A percentile compares a stretch with the other conserved stretches of the same genome.
Evolutionary conservation across 1,140 invertebrate species (phyloP).

Genomic region (Zaprionus tsacasi): DNA sequence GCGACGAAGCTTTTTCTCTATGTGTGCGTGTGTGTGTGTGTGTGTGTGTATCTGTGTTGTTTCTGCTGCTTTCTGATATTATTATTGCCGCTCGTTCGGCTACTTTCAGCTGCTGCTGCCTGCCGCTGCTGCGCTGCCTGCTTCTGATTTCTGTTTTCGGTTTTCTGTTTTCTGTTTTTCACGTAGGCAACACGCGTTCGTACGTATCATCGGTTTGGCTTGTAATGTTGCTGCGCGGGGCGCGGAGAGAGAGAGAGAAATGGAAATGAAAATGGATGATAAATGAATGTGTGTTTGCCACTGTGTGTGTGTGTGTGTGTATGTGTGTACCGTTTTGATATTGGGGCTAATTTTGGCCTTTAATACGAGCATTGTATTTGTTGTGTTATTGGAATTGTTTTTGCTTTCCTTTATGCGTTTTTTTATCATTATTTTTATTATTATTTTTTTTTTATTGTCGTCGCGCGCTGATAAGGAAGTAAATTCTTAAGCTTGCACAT

Average conservation of each 20-base stretch:
- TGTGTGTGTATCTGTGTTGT: background rate
- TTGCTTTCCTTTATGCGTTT: background rate
- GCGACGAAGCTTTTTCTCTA: slow-evolving; percentile 1
- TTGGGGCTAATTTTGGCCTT: slow-evolving; percentile 36
- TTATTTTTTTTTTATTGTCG: background rate
- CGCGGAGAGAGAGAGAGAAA: slow-evolving; percentile 8
- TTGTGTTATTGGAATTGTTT: background rate
- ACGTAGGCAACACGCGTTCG: slow-evolving; percentile 34
- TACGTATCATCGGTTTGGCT: slow-evolving; percentile 24
- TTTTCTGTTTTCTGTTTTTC: slow-evolving; percentile 34
- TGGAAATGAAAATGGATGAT: slow-evolving; percentile 22
- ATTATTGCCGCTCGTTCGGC: slow-evolving; percentile 7
- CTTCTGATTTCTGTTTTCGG: slow-evolving; percentile 19
- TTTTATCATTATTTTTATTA: background rate
- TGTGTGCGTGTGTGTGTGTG: background rate
- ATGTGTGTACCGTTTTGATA: slow-evolving; percentile 12
- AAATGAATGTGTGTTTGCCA: slow-evolving; percentile 1
- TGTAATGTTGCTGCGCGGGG: background rate
- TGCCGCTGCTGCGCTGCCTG: background rate
- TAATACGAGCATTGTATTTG: slow-evolving; percentile 27
- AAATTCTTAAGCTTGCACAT: background rate
- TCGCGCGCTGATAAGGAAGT: slow-evolving; percentile 3
- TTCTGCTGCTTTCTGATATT: slow-evolving; percentile 44
- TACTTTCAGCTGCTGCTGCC: slow-evolving; percentile 16
- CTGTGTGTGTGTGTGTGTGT: slow-evolving; percentile 5